Base-by-base conservation (phyloP, 2,797 vertebrate species). In the Spondyliosoma cantharus region DNA sequence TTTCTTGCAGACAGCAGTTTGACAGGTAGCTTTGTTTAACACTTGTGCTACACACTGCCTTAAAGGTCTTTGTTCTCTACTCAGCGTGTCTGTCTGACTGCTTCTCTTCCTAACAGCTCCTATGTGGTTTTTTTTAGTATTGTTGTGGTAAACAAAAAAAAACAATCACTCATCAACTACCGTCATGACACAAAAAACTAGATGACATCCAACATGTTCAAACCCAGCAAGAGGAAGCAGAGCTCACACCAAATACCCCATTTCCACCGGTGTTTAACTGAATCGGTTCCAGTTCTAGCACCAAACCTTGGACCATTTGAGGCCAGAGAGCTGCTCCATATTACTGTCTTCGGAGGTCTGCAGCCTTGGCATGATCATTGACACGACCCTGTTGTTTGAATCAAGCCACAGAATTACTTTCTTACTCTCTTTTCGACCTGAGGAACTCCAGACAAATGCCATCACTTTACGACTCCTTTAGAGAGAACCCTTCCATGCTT, bases 1-100 rank as follows among this genome's bases (percentile, higher is more conserved):
- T 20, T 17, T 56, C 25, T 52, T n/a, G 49, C 75, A 87, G 82
- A 78, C 69, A 74, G 65, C 56, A 57, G 37, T 83, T 82, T 90
- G 89, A 91, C 87, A 83, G 81, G 75, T 48, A 87, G 78, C 86
- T 85, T 87, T 90, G 81, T 91, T 86, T 78, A 87, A 82, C 74
- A 80, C 62, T 76, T 59, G 72, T 80, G 71, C 76, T 74, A 73
- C 74, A 83, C 85, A 62, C 19, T 20, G n/a, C 57, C 57, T 66
- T 66, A 82, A 53, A 76, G 79, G 59, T 79, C 82, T 88, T 85
- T 87, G 62, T 87, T 84, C 80, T 90, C 52, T 19, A 11, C 80
- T 84, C 79, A 67, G 81, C 64, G 56, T 59, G 69, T 68, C 80
- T 83, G 71, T 71, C 69, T 87, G 50, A 3, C 60, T 71, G 53